Percentiles rank a stretch among this genome's conserved stretches.
Evolutionary conservation across 2,888 invertebrate genomes (phyloP).

Genomic region (Tenthredo livida): DNA sequence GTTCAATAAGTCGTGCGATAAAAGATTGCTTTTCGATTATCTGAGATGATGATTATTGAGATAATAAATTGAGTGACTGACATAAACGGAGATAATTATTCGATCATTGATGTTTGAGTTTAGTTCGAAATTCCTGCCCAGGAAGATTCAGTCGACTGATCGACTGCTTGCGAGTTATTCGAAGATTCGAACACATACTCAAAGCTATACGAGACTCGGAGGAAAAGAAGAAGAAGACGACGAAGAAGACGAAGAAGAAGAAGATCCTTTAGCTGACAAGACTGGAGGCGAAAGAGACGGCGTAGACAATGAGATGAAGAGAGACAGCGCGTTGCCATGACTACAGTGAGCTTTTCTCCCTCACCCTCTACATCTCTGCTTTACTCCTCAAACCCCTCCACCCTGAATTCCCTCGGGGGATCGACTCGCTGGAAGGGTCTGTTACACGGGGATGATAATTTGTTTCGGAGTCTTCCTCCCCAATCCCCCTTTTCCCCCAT

Average conservation of each 20-base stretch:
- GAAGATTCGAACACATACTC: constrained; percentile 1
- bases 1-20: neutral
- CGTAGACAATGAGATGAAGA: constrained; percentile 45
- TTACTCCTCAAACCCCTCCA: constrained; percentile 16
- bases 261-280: constrained; percentile 11
- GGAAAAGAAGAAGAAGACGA: neutral
- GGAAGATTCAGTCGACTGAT: neutral
- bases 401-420: constrained; percentile 38
- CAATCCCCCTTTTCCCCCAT: neutral
- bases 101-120: neutral
- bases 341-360: constrained; percentile 43
- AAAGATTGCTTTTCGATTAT: neutral
- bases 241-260: neutral
- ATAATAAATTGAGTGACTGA: neutral
- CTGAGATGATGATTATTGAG: neutral
- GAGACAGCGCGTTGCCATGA: constrained; percentile 48
- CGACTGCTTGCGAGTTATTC: neutral
- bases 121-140: neutral
- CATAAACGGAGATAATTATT: neutral
- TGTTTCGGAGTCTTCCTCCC: constrained; percentile 52
- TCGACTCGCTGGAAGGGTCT: constrained; percentile 47
- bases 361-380: constrained; percentile 26
- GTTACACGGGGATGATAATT: constrained; percentile 55
- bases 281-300: neutral
- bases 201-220: neutral